Percentiles rank a stretch among this genome's conserved stretches.
These are phyloP conservation scores for Agrenia bidenticulata DNA, from an alignment of 2,888 invertebrate genomes.

Conservation along the genomic window DNA sequence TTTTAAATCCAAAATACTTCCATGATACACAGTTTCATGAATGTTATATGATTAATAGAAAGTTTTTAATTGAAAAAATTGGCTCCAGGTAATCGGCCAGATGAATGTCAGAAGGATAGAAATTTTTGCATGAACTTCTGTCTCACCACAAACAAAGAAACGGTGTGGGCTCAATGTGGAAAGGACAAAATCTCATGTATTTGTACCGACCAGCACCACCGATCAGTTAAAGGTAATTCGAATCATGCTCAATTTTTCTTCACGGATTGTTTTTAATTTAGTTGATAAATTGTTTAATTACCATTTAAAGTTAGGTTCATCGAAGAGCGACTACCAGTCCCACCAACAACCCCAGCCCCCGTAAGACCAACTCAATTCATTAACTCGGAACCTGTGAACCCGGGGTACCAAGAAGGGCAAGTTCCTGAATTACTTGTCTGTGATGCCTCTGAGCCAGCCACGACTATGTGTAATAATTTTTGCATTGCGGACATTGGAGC, in stretches of 20 bases:
- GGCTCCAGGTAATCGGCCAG: slow-evolving; percentile 4
- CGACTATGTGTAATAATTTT: slow-evolving; percentile 40
- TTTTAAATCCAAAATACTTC: too few relatives aligned
- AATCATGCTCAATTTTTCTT: too few relatives aligned
- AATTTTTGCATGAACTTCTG: slow-evolving; percentile 39
- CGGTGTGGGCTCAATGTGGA: slow-evolving; percentile 36
- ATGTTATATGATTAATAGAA: not conserved
- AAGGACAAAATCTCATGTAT: slow-evolving; percentile 40
- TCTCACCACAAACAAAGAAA: slow-evolving; percentile 30
- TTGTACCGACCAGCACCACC: slow-evolving; percentile 32
- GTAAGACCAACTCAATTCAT: slow-evolving; percentile 13
- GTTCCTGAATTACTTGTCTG: slow-evolving; percentile 37
- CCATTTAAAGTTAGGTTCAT: slow-evolving; percentile 40
- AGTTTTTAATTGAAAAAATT: not conserved
- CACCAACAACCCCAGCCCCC: slow-evolving; percentile 14
- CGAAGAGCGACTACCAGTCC: slow-evolving; percentile 42
- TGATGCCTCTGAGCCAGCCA: slow-evolving; percentile 32
- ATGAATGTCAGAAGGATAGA: slow-evolving; percentile 30
- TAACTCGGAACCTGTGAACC: slow-evolving; percentile 19
- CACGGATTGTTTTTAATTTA: too few relatives aligned
- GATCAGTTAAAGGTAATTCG: slow-evolving; percentile 41
- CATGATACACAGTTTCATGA: too few relatives aligned
- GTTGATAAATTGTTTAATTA: too few relatives aligned
- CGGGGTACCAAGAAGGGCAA: not conserved
- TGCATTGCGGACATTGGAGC: slow-evolving; percentile 35